Conservation (phyloP, 2,113 vertebrate species). For the Tachysurus vachellii region DNA sequence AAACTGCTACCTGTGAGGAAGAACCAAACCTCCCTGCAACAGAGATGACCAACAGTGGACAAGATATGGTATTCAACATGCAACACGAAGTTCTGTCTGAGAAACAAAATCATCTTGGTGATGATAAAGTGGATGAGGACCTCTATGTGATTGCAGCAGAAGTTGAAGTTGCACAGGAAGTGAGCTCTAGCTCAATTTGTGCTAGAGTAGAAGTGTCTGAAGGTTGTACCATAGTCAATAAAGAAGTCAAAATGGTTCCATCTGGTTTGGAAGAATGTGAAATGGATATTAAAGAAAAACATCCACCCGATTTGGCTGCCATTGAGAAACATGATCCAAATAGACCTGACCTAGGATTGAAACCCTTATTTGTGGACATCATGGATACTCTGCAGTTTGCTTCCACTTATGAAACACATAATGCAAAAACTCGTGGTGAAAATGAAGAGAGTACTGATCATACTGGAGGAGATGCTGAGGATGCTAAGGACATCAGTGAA, state of each 20-base stretch:
- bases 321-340: neutral
- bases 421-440: neutral
- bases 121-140: neutral
- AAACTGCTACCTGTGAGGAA: neutral
- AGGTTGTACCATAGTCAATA: neutral
- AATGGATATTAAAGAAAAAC: neutral
- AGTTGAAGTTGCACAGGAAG: neutral
- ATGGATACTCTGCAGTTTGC: neutral
- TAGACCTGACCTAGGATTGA: neutral
- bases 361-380: neutral
- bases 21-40: neutral
- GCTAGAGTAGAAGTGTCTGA: neutral
- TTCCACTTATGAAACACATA: neutral
- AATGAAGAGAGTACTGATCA: slow-evolving; percentile 8
- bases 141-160: neutral
- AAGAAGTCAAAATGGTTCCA: neutral
- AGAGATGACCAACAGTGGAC: neutral
- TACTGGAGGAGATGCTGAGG: neutral
- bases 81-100: neutral
- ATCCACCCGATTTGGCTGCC: neutral
- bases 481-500: neutral
- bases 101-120: neutral
- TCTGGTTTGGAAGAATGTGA: neutral
- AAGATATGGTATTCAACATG: neutral
- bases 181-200: neutral